Base-by-base conservation (phyloP, 2,113 vertebrate genomes). In the Oreochromis aureus region DNA sequence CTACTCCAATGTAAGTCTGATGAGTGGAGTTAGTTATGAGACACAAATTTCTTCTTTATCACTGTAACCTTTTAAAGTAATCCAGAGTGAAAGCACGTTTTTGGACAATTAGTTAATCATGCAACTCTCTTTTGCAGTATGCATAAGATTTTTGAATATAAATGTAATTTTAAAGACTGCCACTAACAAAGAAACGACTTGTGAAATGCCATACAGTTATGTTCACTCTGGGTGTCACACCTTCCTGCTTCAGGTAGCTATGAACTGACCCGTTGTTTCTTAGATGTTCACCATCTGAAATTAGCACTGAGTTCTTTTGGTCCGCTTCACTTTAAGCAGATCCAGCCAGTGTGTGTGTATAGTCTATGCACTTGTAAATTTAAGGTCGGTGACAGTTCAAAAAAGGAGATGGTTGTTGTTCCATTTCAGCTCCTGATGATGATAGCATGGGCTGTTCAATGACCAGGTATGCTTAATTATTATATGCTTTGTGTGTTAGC, bases 1-100 rank as follows among this genome's bases (percentile, higher is more conserved):
- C 66, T 78, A 46, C 80, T 83, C 41, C 83, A 79, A 58, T 56
- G 80, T 84, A 59, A 83, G 55, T 82, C 91, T 93, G 89, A 92
- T 90, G 90, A 89, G 83, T 53, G 41, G 39, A 88, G 76, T 87
- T 78, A 51, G 86, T 80, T 85, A 88, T 63, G 61, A 87, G 71
- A 73, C 82, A 86, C 81, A 69, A 34, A 84, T 84, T 51, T 87
- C 36, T 81, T 27, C 59, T 82, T 82, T 44, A 79, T 86, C 27
- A 81, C 51, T 41, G 11, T 34, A 85, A 63, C 46, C 46, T 36
- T 86, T 87, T 32, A 46, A 81, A 81, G 39, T 81, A 22, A 71
- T 54, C 44, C 19, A 19, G 18, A 59, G 69, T 7, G 41, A 58
- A 16, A 55, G 39, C 19, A 78, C 9, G n/a, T 41, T 44, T 18